These are phyloP conservation scores for Pristis pectinata DNA, from an alignment of 2,797 vertebrate species.

Conservation along the genomic window DNA sequence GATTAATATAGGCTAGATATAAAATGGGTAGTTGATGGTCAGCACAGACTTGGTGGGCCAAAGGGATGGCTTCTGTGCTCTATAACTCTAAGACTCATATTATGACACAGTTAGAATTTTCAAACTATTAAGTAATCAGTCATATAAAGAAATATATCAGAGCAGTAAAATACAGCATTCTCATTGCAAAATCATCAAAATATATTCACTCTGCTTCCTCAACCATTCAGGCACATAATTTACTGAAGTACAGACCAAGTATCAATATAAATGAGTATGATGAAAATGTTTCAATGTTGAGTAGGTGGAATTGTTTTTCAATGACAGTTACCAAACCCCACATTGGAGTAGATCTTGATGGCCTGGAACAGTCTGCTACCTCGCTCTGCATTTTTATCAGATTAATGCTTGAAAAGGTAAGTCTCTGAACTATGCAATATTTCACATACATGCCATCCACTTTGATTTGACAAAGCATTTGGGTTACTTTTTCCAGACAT, in stretches of 20 bases:
- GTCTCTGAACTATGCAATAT: neutral
- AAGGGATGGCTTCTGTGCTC: too few species aligned
- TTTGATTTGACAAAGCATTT: neutral
- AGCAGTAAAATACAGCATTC: neutral
- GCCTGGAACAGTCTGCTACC: neutral
- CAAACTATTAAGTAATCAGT: neutral
- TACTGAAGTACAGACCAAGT: neutral
- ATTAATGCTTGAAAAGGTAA: neutral
- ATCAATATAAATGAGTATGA: neutral
- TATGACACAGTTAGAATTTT: neutral
- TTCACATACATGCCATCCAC: neutral
- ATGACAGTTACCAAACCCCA: neutral
- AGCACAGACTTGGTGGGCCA: too few species aligned
- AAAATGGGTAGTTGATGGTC: too few species aligned
- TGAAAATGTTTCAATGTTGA: neutral
- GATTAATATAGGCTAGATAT: too few species aligned
- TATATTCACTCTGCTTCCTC: neutral
- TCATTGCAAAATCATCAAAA: neutral
- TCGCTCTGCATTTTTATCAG: neutral
- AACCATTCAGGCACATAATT: neutral
- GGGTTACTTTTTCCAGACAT: neutral
- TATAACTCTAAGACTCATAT: neutral
- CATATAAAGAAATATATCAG: neutral
- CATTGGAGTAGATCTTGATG: neutral
- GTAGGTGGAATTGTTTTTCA: neutral